A percentile compares a stretch with the other conserved stretches of the same genome.
Conservation (phyloP, 2,888 invertebrate genomes). For the Meloe dianella region DNA sequence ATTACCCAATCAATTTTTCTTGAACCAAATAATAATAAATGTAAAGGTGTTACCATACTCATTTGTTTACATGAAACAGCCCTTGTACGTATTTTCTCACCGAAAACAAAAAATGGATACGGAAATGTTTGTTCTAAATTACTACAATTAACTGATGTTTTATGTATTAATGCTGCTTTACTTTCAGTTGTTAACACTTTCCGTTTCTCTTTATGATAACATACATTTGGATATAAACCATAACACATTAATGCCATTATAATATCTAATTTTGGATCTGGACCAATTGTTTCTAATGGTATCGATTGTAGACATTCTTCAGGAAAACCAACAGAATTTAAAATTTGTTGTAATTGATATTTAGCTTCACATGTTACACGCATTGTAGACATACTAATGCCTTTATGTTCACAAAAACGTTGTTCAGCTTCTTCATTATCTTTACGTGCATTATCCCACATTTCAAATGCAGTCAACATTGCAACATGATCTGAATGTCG, state of each 20-base stretch:
- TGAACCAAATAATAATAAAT: slow-evolving; percentile 90
- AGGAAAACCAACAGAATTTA: slow-evolving; percentile 82
- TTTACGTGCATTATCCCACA: slow-evolving; percentile 74
- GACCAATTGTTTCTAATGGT: slow-evolving; percentile 75
- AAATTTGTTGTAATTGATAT: slow-evolving; percentile 66
- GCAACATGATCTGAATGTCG: slow-evolving; percentile 95
- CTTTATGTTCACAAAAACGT: slow-evolving; percentile 88
- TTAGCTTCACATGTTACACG: slow-evolving; percentile 93
- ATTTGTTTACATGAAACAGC: slow-evolving; percentile 96
- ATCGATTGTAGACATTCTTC: slow-evolving; percentile 83
- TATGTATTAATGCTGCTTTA: slow-evolving; percentile 93
- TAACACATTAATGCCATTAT: slow-evolving; percentile 85
- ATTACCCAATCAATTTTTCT: slow-evolving; percentile 79
- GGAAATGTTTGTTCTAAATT: slow-evolving; percentile 84
- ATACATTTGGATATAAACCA: slow-evolving; percentile 97
- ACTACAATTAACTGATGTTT: slow-evolving; percentile 94
- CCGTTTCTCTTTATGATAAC: slow-evolving; percentile 92
- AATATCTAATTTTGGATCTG: slow-evolving; percentile 81
- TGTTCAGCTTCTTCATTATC: slow-evolving; percentile 79
- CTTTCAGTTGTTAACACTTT: slow-evolving; percentile 95
- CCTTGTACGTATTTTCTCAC: slow-evolving; percentile 95
- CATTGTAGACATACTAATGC: slow-evolving; percentile 86
- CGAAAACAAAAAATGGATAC: slow-evolving; percentile 96
- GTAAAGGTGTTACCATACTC: slow-evolving; percentile 92
- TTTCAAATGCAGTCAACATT: slow-evolving; percentile 89